phyloP scores from a whole-genome alignment of 2,888 invertebrate species.

The Eupeodes latifasciatus region DNA sequence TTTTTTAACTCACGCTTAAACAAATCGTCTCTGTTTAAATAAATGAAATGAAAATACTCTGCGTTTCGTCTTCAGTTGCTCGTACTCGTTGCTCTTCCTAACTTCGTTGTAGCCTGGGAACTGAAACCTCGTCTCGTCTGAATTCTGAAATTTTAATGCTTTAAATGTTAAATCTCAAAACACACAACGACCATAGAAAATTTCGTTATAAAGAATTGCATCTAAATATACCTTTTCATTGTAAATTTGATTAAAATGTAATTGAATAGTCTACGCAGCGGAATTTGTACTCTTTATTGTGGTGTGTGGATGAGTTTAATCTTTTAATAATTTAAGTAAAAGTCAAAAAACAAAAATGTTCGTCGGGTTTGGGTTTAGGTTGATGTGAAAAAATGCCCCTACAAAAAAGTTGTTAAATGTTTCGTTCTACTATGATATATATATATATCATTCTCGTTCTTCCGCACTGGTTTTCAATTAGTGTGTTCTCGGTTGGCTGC shows the following conservation, averaged over 20 bases:
- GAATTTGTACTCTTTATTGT: constrained; percentile 34
- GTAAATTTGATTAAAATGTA: constrained; percentile 14
- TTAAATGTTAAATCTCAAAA: constrained; percentile 37
- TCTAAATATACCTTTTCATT: constrained; percentile 2
- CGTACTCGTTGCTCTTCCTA: constrained; percentile 23
- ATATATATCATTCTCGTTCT: constrained; percentile 36
- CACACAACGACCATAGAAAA: constrained; percentile 19
- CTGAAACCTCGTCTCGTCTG: constrained; percentile 10
- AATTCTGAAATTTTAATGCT: constrained; percentile 37
- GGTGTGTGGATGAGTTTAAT: constrained; percentile 29
- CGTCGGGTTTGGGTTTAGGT: constrained; percentile 23
- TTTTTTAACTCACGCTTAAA: constrained; percentile 38
- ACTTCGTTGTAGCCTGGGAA: constrained; percentile 43
- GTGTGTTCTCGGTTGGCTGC: constrained; percentile 59
- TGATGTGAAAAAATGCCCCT: constrained; percentile 10
- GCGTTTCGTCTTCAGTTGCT: constrained; percentile 47
- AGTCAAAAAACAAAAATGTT: not conserved
- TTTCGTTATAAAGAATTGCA: constrained; percentile 40
- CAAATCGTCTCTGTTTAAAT: constrained; percentile 13
- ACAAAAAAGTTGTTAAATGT: constrained; percentile 3
- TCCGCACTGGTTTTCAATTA: constrained; percentile 18
- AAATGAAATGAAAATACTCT: constrained; percentile 35
- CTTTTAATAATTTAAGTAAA: not conserved
- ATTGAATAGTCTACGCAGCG: constrained; percentile 4
- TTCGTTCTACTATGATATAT: constrained; percentile 22